Evolutionary conservation across 2,113 vertebrate species (phyloP).

Genomic region (Lophochroa leadbeateri): DNA sequence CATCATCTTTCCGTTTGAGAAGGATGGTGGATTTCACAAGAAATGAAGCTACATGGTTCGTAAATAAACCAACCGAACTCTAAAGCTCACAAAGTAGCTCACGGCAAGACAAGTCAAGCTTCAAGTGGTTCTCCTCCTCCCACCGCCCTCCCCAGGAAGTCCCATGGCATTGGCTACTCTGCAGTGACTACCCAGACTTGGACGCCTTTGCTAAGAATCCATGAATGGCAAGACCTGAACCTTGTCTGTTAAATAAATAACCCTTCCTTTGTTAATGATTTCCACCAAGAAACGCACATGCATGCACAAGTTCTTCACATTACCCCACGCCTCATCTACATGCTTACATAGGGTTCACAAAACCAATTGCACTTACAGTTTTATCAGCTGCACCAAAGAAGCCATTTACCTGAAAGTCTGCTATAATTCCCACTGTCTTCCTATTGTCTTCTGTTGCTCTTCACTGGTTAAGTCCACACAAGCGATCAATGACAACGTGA

Average conservation of each 20-base stretch:
- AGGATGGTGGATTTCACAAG: background rate
- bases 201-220: background rate
- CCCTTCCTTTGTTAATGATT: background rate
- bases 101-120: background rate
- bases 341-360: background rate
- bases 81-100: background rate
- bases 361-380: background rate
- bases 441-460: constrained; percentile 64
- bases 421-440: constrained; percentile 55
- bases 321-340: background rate
- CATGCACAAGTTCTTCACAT: background rate
- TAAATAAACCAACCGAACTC: background rate
- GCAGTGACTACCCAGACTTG: background rate
- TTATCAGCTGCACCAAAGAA: background rate
- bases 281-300: rapidly evolving
- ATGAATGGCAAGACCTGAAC: background rate
- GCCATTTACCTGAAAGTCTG: constrained; percentile 74
- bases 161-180: background rate
- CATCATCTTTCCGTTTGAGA: background rate
- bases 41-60: background rate
- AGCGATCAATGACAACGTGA: constrained; percentile 71
- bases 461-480: constrained; percentile 73
- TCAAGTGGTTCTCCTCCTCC: background rate
- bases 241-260: background rate
- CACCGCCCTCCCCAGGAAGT: background rate